Conservation (phyloP, 2,888 invertebrate species). For the Apoderus coryli region DNA sequence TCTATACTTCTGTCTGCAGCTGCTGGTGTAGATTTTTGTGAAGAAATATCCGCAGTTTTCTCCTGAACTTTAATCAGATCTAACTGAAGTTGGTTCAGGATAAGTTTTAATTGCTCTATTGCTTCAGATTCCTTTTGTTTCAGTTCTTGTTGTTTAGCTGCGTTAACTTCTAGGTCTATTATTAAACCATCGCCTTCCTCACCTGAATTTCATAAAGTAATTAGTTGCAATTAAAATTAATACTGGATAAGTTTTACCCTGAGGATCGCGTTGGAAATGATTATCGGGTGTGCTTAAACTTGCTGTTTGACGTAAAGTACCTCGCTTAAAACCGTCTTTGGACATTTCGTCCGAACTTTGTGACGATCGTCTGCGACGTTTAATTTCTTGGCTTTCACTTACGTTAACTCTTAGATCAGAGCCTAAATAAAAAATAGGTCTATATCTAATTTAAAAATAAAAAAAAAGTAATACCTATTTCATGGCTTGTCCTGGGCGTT, state of each 20-base stretch:
- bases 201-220: too few species aligned
- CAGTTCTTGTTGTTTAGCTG: conserved; percentile 33
- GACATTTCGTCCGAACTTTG: conserved; percentile 37
- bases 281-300: conserved; percentile 31
- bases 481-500: conserved; percentile 31
- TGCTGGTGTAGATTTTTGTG: conserved; percentile 49
- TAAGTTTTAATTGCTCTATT: conserved; percentile 26
- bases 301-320: conserved; percentile 27
- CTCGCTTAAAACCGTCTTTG: conserved; percentile 27
- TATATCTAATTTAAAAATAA: too few species aligned
- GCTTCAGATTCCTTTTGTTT: conserved; percentile 25
- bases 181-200: conserved; percentile 42
- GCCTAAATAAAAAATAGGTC: too few species aligned
- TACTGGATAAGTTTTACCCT: too few species aligned
- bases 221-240: too few species aligned
- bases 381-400: conserved; percentile 35
- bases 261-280: conserved; percentile 35
- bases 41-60: conserved; percentile 48
- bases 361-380: conserved; percentile 25
- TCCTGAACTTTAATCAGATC: conserved; percentile 46
- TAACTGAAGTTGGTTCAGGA: conserved; percentile 37
- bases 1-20: conserved; percentile 52
- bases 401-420: conserved; percentile 31
- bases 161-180: conserved; percentile 35
- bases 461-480: too few species aligned